phyloP scores from a whole-genome alignment of 2,113 vertebrate species.

The Ophthalmolycus amberensis region DNA sequence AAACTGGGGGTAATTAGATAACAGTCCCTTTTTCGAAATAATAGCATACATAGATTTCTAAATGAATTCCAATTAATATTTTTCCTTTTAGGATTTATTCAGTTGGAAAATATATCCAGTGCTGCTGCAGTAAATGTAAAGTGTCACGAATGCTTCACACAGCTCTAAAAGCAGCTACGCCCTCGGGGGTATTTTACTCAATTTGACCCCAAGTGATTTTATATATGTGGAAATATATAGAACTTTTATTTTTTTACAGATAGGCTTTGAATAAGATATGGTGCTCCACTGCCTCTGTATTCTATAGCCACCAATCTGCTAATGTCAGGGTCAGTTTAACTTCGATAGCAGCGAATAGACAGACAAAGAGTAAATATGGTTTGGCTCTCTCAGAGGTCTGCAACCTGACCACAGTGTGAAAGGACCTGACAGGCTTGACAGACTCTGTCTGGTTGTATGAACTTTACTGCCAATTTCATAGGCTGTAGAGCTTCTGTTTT shows the following conservation, averaged over 20 bases:
- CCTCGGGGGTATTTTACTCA: constrained; percentile 8
- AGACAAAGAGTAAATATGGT: background rate
- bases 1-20: background rate
- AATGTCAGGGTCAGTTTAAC: background rate
- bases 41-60: background rate
- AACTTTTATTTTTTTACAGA: background rate
- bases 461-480: background rate
- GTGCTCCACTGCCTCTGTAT: background rate
- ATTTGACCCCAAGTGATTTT: constrained; percentile 12
- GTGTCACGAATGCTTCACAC: constrained; percentile 17
- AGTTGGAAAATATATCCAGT: constrained; percentile 13
- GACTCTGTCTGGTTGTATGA: background rate
- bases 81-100: background rate
- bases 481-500: background rate
- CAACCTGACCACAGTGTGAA: background rate
- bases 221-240: background rate
- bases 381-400: background rate
- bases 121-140: constrained; percentile 20
- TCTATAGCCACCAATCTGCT: background rate
- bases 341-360: background rate
- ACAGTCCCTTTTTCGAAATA: background rate
- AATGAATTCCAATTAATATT: background rate
- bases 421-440: background rate
- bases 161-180: constrained; percentile 27
- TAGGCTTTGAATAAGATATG: background rate